Evolutionary conservation across 2,888 invertebrate species (phyloP).

Genomic region (Neocrepidodera transversa): DNA sequence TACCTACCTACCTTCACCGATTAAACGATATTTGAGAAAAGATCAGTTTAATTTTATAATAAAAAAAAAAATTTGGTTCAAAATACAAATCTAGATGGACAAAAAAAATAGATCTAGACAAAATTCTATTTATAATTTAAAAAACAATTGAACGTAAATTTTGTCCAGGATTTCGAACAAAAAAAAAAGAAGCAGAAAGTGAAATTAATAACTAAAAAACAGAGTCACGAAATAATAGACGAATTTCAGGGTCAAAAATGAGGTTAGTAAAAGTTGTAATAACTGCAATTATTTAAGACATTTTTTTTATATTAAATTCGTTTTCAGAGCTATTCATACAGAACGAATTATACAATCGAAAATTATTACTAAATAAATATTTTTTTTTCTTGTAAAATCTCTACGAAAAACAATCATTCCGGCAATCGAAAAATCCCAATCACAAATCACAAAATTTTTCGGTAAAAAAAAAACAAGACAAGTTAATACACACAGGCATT

Average conservation of each 20-base stretch:
- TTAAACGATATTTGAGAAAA: too few relatives aligned
- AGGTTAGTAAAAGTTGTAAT: conserved; percentile 39
- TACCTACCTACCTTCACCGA: too few relatives aligned
- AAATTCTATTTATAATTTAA: too few relatives aligned
- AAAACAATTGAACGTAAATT: too few relatives aligned
- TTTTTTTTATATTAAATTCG: conserved; percentile 30
- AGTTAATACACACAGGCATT: background rate
- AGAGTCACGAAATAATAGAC: conserved; percentile 12
- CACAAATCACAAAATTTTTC: background rate
- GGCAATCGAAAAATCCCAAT: background rate
- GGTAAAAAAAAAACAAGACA: background rate
- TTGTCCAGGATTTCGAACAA: background rate
- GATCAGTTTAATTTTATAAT: too few relatives aligned
- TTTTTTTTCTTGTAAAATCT: too few relatives aligned
- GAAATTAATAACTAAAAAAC: too few relatives aligned
- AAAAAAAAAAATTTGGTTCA: too few relatives aligned
- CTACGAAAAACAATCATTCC: background rate
- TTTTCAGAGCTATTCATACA: conserved; percentile 29
- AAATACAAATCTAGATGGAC: too few relatives aligned
- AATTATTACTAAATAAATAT: too few relatives aligned
- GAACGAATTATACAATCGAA: conserved; percentile 17
- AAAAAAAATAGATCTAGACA: too few relatives aligned
- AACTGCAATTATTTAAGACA: conserved; percentile 25
- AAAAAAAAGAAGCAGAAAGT: background rate
- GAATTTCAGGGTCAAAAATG: conserved; percentile 26